phyloP scores from a whole-genome alignment of 1,140 invertebrate species.

The Dolichoris vasculosae region DNA sequence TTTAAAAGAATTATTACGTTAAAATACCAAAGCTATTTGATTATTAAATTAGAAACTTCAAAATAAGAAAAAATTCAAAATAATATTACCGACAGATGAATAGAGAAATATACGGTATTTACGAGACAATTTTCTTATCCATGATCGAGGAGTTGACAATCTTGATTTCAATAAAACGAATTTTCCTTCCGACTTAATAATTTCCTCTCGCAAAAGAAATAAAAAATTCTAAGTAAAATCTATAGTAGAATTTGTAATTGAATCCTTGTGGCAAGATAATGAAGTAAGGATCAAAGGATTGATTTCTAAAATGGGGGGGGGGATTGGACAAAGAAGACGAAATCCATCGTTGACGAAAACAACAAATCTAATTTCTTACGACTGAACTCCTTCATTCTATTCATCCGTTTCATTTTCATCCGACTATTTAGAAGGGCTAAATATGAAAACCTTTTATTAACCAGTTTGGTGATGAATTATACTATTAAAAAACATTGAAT shows the following conservation, averaged over 20 bases:
- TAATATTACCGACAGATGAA: not conserved
- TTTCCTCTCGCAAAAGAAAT: conserved; percentile 56
- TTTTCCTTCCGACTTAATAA: conserved; percentile 69
- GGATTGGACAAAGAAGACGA: conserved; percentile 35
- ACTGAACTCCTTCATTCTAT: not conserved
- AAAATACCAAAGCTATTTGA: no score
- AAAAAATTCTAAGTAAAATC: not conserved
- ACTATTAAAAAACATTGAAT: no score
- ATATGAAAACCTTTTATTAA: not conserved
- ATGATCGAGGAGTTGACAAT: conserved; percentile 8
- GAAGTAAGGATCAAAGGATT: conserved; percentile 74
- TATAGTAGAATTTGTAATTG: conserved; percentile 69
- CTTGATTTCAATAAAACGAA: conserved; percentile 70
- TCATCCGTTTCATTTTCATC: not conserved
- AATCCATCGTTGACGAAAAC: conserved; percentile 39
- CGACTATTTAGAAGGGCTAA: not conserved
- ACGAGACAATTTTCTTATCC: not conserved
- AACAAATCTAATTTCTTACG: conserved; percentile 61
- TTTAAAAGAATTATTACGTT: no score
- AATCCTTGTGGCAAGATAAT: conserved; percentile 65
- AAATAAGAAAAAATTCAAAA: not conserved
- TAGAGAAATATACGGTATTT: not conserved
- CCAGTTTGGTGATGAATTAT: not conserved
- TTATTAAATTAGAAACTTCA: no score
- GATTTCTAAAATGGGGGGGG: conserved; percentile 39